Base-by-base conservation (phyloP, 1,140 invertebrate genomes). In the Cherax quadricarinatus region DNA sequence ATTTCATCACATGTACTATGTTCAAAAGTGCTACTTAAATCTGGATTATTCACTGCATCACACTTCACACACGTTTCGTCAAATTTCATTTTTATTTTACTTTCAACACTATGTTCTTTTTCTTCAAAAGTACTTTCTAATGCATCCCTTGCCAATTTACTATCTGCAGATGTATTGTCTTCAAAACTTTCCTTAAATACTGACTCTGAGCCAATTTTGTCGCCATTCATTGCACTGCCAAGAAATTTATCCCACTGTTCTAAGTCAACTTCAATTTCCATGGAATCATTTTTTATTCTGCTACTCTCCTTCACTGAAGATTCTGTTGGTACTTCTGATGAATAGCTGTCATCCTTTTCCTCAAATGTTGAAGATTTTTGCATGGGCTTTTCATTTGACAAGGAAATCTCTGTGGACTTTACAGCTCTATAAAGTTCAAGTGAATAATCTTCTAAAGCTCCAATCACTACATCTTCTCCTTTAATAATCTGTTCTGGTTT, bases 381-480 rank as follows among this genome's bases (percentile, higher is more conserved):
- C 24, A 7, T 0, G 24, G 18, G 62, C 53, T 48, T 84, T 48
- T 53, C 6, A 3, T 14, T 14, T 41, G 86, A 5, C 24, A 21
- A 14, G 3, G 66, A 30, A 41, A 57, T 41, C 18, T 82, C 81
- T n/a, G 91, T 83, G 18, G 88, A 90, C 73, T 91, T 93, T 48
- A 89, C 84, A 41, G 88, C 84, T 75, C 78, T 90, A 60, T 90
- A 93, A 14, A 93, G 66, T 16, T 93, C 92, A 9, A 93, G 80
- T 2, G 92, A 93, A 87, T 83, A 91, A 78, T 93, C 88, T 7
- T 93, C 88, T 62, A 88, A 87, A 9, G 92, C 88, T 82, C 92
- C 92, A 18, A 93, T 93, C 51, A 93, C 88, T 21, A 93, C 21
- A 4, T 93, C 88, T 83, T 93, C 88, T n/a, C 92, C 92, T 53